Conservation (phyloP, 1,140 invertebrate genomes). For the Calephelis nemesis region DNA sequence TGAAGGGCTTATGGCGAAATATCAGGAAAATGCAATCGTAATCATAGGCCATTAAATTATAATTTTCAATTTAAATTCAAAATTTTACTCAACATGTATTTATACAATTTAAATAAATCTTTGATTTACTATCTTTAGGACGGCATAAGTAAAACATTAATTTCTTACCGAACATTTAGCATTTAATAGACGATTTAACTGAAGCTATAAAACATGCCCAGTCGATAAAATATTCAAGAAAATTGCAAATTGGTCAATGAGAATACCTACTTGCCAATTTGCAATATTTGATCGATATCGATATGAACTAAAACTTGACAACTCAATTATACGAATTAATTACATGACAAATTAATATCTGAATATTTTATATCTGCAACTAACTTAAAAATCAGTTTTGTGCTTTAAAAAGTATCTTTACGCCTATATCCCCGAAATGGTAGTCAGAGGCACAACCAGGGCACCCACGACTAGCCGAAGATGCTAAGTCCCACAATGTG, state of each 20-base stretch:
- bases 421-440: too few relatives aligned
- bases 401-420: too few relatives aligned
- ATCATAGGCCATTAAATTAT: slow-evolving; percentile 2
- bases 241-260: neutral
- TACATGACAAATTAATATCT: too few relatives aligned
- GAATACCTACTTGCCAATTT: neutral
- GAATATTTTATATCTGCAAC: too few relatives aligned
- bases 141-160: neutral
- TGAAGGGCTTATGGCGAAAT: slow-evolving; percentile 1
- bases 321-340: neutral
- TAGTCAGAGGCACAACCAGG: too few relatives aligned
- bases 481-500: too few relatives aligned
- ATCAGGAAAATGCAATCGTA: slow-evolving; percentile 1
- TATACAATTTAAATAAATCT: slow-evolving; percentile 12
- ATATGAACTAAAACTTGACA: neutral
- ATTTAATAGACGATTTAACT: neutral
- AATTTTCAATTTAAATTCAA: slow-evolving; percentile 11
- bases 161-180: neutral
- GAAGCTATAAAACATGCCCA: neutral
- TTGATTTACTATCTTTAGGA: neutral
- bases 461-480: too few relatives aligned
- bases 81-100: slow-evolving; percentile 12
- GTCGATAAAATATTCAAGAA: neutral
- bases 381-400: too few relatives aligned
- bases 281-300: neutral